Evolutionary conservation across 2,888 invertebrate species (phyloP), one percentile per base, ranked within the genome.

Genomic region (Carpatolechia fugitivella): DNA sequence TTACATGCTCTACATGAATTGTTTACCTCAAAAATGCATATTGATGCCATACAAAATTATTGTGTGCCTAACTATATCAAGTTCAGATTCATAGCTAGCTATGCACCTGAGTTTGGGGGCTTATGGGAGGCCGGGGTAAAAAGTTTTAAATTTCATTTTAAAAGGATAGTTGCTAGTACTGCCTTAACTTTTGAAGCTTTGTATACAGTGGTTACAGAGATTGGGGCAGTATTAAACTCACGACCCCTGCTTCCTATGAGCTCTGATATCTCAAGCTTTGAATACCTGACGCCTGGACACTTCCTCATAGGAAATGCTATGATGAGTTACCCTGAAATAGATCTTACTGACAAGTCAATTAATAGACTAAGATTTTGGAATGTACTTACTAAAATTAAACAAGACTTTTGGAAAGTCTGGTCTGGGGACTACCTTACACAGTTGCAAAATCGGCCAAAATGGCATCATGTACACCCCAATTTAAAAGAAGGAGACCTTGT

Each of bases 351-450:
- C 20, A 36, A 24, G 36, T 18, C 47, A 47, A 47, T 59, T 36
- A 54, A 61, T 11, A 54, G 57, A 38, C 47, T 62, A 29, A 59
- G 56, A 40, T 62, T 57, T 52, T 62, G 60, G 59, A 30, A 57
- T 14, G 31, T 49, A 1, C 18, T 49, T 10, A 50, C 54, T 30
- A 55, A 56, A 53, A 46, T 60, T 18, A 58, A 59, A 49, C 59
- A 62, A 52, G 54, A 60, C 41, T 58, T 60, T 11, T 62, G 62
- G 60, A 60, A 60, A 18, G 48, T 33, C 4, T 62, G 62, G 60
- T 59, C 52, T 3, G 41, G 13, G 8, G 54, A 56, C 13, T 61
- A 61, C 54, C 46, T 59, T 11, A 57, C 59, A 13, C 51, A 49
- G 6, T 40, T 60, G 10, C 58, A 63, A 36, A 63, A 24, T 29